Evolutionary conservation across 1,140 invertebrate genomes (phyloP).

Genomic region (Drosophila nigromelanica): DNA sequence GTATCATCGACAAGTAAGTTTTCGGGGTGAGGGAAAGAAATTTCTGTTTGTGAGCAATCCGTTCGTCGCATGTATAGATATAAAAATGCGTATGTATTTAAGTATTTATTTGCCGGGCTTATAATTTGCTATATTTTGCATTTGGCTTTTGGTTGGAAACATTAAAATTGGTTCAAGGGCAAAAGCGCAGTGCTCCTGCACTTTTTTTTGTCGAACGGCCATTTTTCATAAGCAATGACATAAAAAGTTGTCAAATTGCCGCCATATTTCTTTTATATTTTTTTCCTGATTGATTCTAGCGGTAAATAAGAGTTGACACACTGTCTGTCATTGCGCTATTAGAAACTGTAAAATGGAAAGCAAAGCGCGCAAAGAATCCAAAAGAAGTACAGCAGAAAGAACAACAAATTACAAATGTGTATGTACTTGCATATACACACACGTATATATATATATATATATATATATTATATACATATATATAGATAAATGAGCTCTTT

Average conservation of each 20-base stretch:
- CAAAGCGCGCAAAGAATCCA: conserved; percentile 19
- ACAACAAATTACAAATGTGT: conserved; percentile 43
- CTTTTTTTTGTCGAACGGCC: conserved; percentile 49
- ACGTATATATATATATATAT: conserved; percentile 17
- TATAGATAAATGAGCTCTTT: not conserved
- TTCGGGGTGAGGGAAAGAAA: conserved; percentile 28
- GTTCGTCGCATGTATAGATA: conserved; percentile 36
- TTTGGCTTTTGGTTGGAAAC: conserved; percentile 24
- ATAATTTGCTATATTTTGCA: conserved; percentile 12
- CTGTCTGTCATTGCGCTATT: conserved; percentile 27
- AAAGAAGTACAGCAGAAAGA: conserved; percentile 47
- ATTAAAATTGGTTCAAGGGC: conserved; percentile 64
- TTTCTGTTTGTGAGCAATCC: conserved; percentile 30
- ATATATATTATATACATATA: conserved; percentile 6
- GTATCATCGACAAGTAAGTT: conserved; percentile 83
- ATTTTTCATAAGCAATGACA: conserved; percentile 62
- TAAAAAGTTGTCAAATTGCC: conserved; percentile 71
- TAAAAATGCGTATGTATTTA: conserved; percentile 23
- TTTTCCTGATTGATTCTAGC: conserved; percentile 55
- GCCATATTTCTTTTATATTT: conserved; percentile 71
- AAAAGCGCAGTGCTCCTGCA: conserved; percentile 24
- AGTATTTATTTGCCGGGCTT: conserved; percentile 38
- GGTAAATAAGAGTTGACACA: conserved; percentile 75
- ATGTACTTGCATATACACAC: conserved; percentile 9
- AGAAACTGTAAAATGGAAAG: conserved; percentile 45